Evolutionary conservation across 2,797 vertebrate species (phyloP).

Genomic region (Poeciliopsis turneri): DNA sequence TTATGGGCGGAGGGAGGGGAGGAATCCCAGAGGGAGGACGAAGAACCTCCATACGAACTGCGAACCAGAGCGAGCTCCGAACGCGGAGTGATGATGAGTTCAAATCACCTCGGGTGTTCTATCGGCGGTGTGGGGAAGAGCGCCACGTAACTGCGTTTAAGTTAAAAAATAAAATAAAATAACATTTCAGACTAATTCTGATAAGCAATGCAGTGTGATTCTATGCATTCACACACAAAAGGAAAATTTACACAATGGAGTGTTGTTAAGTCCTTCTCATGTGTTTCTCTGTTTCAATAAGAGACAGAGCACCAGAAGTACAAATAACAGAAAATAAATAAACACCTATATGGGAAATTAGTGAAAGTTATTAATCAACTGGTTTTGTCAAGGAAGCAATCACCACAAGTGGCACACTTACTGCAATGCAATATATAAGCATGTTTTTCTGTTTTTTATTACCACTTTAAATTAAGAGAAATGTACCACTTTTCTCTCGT

Average conservation of each 20-base stretch:
- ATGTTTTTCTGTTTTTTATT: background rate
- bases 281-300: background rate
- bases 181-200: background rate
- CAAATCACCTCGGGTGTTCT: background rate
- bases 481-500: background rate
- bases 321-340: background rate
- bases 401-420: background rate
- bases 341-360: background rate
- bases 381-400: background rate
- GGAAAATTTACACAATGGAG: background rate
- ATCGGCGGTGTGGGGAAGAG: background rate
- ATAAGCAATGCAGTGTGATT: background rate
- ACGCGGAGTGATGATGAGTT: background rate
- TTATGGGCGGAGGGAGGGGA: constrained; percentile 49
- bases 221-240: background rate
- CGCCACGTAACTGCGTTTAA: background rate
- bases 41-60: background rate
- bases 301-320: background rate
- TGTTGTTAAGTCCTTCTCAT: background rate
- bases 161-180: background rate
- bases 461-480: background rate
- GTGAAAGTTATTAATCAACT: background rate
- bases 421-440: background rate
- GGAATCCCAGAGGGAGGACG: background rate
- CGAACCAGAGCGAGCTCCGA: background rate